Evolutionary conservation across 2,888 invertebrate species (phyloP).

Genomic region (Epistrophe eligans): DNA sequence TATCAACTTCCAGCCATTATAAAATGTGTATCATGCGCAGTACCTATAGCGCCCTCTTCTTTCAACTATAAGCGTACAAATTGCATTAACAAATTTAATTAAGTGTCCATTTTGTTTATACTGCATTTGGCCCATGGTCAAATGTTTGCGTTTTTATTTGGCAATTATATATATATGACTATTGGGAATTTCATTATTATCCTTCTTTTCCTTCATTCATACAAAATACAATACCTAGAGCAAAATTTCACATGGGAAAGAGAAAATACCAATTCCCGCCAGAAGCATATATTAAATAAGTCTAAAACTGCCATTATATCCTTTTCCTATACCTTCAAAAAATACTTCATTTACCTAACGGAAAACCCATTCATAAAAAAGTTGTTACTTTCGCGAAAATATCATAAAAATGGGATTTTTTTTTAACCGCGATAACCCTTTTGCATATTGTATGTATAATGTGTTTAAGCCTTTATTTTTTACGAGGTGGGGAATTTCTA

Average conservation of each 20-base stretch:
- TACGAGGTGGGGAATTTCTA: conserved; percentile 25
- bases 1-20: conserved; percentile 20
- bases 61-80: conserved; percentile 45
- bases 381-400: conserved; percentile 5
- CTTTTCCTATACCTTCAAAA: background rate
- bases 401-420: conserved; percentile 44
- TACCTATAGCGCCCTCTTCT: conserved; percentile 27
- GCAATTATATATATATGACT: conserved; percentile 43
- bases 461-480: background rate
- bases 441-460: background rate
- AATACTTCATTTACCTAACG: background rate
- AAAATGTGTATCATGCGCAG: conserved; percentile 67
- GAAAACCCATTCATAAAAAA: conserved; percentile 44
- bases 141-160: conserved; percentile 27
- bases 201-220: conserved; percentile 12
- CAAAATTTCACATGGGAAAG: background rate
- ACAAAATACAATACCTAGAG: background rate
- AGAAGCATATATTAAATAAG: background rate
- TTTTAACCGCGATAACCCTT: conserved; percentile 38
- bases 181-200: conserved; percentile 52
- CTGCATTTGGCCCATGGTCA: conserved; percentile 65
- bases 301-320: background rate
- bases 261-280: background rate
- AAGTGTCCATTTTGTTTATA: conserved; percentile 75
- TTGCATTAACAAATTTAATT: conserved; percentile 75